Conservation (phyloP, 1,140 invertebrate genomes). For the Drosophila malerkotliana region DNA sequence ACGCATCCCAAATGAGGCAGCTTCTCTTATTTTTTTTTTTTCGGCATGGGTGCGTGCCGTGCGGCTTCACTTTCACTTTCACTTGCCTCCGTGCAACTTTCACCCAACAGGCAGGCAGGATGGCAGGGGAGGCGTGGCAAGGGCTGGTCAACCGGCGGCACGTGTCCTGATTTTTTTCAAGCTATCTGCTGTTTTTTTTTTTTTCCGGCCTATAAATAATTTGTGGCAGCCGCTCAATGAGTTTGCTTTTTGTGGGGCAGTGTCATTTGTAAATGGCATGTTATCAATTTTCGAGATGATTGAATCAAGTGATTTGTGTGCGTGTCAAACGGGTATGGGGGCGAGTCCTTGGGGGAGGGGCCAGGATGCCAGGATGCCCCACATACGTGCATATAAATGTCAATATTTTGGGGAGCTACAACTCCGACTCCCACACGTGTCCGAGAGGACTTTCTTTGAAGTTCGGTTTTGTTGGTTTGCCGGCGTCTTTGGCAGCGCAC, state of each 20-base stretch:
- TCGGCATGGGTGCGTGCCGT: constrained; percentile 53
- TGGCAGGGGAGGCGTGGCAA: constrained; percentile 18
- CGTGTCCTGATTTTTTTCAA: constrained; percentile 73
- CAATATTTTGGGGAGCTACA: not conserved
- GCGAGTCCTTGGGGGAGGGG: not conserved
- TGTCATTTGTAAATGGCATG: constrained; percentile 84
- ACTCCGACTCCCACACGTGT: constrained; percentile 23
- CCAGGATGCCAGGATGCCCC: not conserved
- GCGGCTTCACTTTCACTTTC: constrained; percentile 72
- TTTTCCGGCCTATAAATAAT: constrained; percentile 68
- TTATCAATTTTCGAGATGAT: constrained; percentile 84
- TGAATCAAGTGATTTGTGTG: constrained; percentile 83
- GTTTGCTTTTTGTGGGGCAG: constrained; percentile 68
- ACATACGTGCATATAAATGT: not conserved
- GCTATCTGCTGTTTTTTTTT: constrained; percentile 50
- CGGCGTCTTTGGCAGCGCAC: constrained; percentile 36
- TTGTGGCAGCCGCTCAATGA: constrained; percentile 74
- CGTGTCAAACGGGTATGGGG: constrained; percentile 53
- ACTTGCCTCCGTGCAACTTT: constrained; percentile 64
- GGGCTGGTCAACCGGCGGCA: constrained; percentile 75
- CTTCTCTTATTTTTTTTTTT: constrained; percentile 5
- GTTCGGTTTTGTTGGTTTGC: constrained; percentile 62
- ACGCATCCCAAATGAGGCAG: constrained; percentile 75
- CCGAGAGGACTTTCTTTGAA: constrained; percentile 49
- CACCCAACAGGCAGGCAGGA: constrained; percentile 15